A percentile compares a stretch with the other conserved stretches of the same genome.
Evolutionary conservation across 2,797 vertebrate species (phyloP).

Genomic region (Sebastes nivosus): DNA sequence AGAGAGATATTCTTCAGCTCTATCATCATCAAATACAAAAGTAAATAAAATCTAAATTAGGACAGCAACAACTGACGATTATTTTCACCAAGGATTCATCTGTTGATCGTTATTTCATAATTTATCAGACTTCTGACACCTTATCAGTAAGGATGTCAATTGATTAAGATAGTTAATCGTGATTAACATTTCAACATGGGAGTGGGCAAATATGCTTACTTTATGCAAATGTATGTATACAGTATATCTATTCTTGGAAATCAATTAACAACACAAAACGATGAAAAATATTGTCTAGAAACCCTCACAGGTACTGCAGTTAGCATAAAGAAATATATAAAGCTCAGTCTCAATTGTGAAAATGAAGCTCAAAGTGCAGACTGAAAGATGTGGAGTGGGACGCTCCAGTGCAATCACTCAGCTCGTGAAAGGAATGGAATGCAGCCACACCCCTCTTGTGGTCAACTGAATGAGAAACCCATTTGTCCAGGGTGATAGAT

Average conservation of each 20-base stretch:
- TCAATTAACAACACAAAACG: no score
- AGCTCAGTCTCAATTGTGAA: background rate
- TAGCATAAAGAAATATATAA: background rate
- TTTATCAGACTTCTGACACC: background rate
- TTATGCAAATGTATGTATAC: no score
- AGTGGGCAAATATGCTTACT: no score
- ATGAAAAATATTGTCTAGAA: no score
- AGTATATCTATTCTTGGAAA: accelerated
- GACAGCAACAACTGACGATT: background rate
- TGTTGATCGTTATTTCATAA: background rate
- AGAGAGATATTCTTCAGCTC: background rate
- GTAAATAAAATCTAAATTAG: background rate
- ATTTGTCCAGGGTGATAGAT: background rate
- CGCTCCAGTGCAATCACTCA: background rate
- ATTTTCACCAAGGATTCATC: background rate
- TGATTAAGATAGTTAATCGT: no score
- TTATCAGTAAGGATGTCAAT: no score
- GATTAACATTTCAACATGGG: no score
- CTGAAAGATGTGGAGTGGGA: background rate
- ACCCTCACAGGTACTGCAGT: no score
- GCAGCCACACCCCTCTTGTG: background rate
- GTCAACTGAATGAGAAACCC: background rate
- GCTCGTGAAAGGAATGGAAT: background rate
- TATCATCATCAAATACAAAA: background rate
- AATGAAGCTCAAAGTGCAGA: background rate